Percentiles rank a stretch among this genome's conserved stretches.
phyloP scores from a whole-genome alignment of 1,140 invertebrate species.

The Drosophila elegans region DNA sequence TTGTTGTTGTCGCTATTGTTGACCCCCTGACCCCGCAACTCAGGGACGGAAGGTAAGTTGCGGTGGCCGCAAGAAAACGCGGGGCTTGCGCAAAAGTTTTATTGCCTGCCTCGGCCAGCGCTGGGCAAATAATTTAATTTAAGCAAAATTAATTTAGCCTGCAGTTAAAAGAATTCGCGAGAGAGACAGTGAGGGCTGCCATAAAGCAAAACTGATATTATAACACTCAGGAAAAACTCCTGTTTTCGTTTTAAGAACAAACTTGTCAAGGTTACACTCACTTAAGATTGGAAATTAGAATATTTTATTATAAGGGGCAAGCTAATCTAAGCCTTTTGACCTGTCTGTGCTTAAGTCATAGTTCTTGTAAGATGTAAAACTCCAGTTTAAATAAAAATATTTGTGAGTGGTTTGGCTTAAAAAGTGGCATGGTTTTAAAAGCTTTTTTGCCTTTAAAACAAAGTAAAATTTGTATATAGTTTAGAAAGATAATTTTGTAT shows the following conservation, averaged over 20 bases:
- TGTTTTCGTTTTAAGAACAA: neutral
- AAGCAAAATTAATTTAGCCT: slow-evolving; percentile 73
- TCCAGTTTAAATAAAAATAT: no score
- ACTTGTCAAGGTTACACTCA: no score
- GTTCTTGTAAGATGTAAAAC: no score
- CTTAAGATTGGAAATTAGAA: no score
- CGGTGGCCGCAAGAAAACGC: slow-evolving; percentile 18
- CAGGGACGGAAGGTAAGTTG: slow-evolving; percentile 61
- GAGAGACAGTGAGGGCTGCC: slow-evolving; percentile 16
- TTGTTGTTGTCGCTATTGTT: slow-evolving; percentile 55
- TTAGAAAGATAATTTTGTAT: no score
- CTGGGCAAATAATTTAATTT: slow-evolving; percentile 70
- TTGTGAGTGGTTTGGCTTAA: no score
- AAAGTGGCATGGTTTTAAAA: no score
- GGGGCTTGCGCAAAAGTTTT: slow-evolving; percentile 51
- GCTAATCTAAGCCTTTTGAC: no score
- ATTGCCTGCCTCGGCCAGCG: slow-evolving; percentile 58
- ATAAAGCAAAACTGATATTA: slow-evolving; percentile 68
- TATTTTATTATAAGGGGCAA: no score
- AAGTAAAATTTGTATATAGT: no score
- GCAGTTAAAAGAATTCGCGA: slow-evolving; percentile 50
- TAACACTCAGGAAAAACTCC: neutral
- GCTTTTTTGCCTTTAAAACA: no score
- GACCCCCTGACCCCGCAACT: slow-evolving; percentile 29
- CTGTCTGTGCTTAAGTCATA: no score